Percentiles rank a stretch among this genome's conserved stretches.
These are phyloP conservation scores for Sphenodon punctatus DNA, from an alignment of 2,797 vertebrate genomes.

Conservation along the genomic window DNA sequence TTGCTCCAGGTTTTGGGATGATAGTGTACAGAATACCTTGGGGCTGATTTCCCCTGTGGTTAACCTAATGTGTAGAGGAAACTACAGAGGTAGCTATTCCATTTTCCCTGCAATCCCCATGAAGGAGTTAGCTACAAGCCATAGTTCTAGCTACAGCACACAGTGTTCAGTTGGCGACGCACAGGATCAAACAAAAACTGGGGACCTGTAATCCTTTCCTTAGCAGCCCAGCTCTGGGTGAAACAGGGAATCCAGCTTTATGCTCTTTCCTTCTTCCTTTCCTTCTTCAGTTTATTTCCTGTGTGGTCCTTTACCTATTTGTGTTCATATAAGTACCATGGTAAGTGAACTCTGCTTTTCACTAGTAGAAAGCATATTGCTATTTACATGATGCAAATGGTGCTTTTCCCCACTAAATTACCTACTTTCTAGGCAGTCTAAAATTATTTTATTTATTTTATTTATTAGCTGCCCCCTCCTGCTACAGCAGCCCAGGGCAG, in stretches of 20 bases:
- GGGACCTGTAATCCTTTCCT: not conserved
- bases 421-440: not conserved
- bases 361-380: not conserved
- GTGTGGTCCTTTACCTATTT: not conserved
- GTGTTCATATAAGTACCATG: not conserved
- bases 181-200: not conserved
- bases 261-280: not conserved
- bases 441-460: too few relatives aligned
- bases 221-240: not conserved
- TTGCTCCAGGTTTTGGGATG: too few relatives aligned
- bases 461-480: too few relatives aligned
- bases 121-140: too few relatives aligned
- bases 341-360: not conserved
- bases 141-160: too few relatives aligned
- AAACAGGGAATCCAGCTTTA: not conserved
- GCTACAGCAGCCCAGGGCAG: too few relatives aligned
- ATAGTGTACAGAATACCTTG: too few relatives aligned
- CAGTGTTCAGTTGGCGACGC: not conserved
- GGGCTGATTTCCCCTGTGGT: too few relatives aligned
- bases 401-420: conserved; percentile 13
- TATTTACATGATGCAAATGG: conserved; percentile 7
- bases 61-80: too few relatives aligned
- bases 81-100: too few relatives aligned
- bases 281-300: not conserved
- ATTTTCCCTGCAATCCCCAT: not conserved